These are phyloP conservation scores for Echiichthys vipera DNA, from an alignment of 2,797 vertebrate species.

Conservation along the genomic window DNA sequence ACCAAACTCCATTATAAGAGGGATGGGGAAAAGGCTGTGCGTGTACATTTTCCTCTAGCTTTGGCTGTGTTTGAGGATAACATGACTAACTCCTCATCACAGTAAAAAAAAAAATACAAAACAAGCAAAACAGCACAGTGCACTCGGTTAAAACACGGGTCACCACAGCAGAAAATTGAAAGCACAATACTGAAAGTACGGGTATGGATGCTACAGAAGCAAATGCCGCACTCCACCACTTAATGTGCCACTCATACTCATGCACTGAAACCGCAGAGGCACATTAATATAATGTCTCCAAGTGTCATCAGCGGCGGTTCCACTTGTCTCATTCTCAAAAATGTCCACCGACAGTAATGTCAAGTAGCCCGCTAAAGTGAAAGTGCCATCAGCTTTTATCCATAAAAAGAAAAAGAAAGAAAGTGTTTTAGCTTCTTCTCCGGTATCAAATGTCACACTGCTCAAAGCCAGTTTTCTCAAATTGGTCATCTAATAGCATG, in stretches of 20 bases:
- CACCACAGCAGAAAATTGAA: not conserved
- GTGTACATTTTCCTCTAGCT: slow-evolving; percentile 16
- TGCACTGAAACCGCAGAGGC: not conserved
- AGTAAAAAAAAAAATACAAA: not conserved
- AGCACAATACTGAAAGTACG: not conserved
- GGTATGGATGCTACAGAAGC: not conserved
- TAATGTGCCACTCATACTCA: not conserved
- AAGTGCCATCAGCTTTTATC: slow-evolving; percentile 10
- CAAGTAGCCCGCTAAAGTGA: not conserved
- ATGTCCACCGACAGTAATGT: not conserved
- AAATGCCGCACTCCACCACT: not conserved
- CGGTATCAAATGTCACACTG: slow-evolving; percentile 9
- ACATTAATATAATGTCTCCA: not conserved
- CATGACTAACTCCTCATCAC: slow-evolving; percentile 1
- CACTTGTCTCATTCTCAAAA: not conserved
- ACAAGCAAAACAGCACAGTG: not conserved
- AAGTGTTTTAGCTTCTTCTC: not conserved
- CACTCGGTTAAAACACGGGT: not conserved
- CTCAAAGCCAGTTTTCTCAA: slow-evolving; percentile 7
- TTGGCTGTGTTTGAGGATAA: slow-evolving; percentile 8
- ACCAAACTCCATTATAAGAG: slow-evolving; percentile 30
- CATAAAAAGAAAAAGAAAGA: not conserved
- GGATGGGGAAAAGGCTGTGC: slow-evolving; percentile 20
- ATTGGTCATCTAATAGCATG: slow-evolving; percentile 6
- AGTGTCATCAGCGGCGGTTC: not conserved